A percentile compares a stretch with the other conserved stretches of the same genome.
phyloP scores from a whole-genome alignment of 2,113 vertebrate species.

The Acrocephalus arundinaceus region DNA sequence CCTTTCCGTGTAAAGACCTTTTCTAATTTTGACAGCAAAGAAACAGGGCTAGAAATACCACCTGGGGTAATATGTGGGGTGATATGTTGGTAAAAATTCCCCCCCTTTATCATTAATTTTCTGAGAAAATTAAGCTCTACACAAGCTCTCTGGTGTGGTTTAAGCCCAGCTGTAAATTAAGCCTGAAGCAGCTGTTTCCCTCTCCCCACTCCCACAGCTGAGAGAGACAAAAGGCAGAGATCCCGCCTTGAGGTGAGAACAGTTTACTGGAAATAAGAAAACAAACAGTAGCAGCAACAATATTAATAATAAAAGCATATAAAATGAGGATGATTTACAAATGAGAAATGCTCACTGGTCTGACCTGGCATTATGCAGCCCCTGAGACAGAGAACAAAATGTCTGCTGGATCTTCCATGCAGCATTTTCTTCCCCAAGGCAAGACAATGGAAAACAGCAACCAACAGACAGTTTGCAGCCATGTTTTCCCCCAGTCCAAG shows the following conservation, averaged over 20 bases:
- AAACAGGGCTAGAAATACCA: neutral
- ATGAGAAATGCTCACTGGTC: neutral
- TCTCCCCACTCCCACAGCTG: neutral
- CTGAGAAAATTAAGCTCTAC: neutral
- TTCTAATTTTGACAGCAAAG: neutral
- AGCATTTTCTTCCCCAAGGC: neutral
- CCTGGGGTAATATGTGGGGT: neutral
- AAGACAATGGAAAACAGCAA: neutral
- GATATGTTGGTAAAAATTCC: neutral
- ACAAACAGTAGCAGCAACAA: neutral
- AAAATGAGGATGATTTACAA: neutral
- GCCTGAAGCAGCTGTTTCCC: neutral
- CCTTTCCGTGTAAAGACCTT: neutral
- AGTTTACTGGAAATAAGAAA: neutral
- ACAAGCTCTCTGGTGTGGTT: neutral
- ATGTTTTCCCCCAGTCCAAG: neutral
- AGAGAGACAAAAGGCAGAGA: neutral
- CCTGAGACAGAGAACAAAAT: neutral
- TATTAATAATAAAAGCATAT: neutral
- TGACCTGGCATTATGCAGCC: accelerated
- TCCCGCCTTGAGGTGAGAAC: neutral
- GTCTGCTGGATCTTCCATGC: accelerated
- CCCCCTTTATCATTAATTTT: neutral
- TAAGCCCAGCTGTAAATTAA: neutral
- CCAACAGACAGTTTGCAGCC: neutral